Base-by-base conservation (phyloP, 1,140 invertebrate genomes). In the Saxidomus purpurata region DNA sequence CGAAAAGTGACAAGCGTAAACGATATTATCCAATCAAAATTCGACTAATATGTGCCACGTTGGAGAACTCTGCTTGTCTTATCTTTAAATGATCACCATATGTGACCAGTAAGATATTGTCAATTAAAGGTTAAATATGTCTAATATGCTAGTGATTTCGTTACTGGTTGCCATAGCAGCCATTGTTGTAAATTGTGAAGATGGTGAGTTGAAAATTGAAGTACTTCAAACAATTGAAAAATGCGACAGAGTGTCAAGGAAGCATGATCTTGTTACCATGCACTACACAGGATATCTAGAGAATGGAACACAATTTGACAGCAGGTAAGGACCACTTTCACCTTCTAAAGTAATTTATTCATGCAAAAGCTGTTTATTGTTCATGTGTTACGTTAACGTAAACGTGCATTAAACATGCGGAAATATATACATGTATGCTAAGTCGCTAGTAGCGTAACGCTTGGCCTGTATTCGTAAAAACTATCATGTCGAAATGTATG, bases 261-360 rank as follows among this genome's bases (percentile, higher is more conserved):
- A 74, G 36, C 77, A 89, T 74, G 87, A 89, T 34, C 15, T 89
- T 0, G 77, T 89, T 13, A 89, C 87, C 6, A 89, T 89, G 87
- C 87, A 89, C 31, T 89, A 89, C 28, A 40, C 59, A 4, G 87
- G 87, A 49, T 25, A 25, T 15, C 76, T 89, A 13, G 47, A 59
- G 47, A 74, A 89, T 40, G 87, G 87, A 19, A 71, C 87, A n/a
- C 63, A 89, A 43, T 89, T 89, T 55, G 87, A 89, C 36, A 81
- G 77, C 77, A 89, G 77, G 87, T 89, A 28, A 52, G 87, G 15
- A 43, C 43, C 4, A 43, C 4, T 43, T 15, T 43, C 15, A 15
- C 59, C 9, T 43, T 22, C n/a, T n/a, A 71, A 22, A 13, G 11
- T 83, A 63, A n/a, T n/a, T n/a, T n/a, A n/a, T n/a, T n/a, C n/a